These are phyloP conservation scores for Electrona antarctica DNA, from an alignment of 2,113 vertebrate species.

Conservation along the genomic window DNA sequence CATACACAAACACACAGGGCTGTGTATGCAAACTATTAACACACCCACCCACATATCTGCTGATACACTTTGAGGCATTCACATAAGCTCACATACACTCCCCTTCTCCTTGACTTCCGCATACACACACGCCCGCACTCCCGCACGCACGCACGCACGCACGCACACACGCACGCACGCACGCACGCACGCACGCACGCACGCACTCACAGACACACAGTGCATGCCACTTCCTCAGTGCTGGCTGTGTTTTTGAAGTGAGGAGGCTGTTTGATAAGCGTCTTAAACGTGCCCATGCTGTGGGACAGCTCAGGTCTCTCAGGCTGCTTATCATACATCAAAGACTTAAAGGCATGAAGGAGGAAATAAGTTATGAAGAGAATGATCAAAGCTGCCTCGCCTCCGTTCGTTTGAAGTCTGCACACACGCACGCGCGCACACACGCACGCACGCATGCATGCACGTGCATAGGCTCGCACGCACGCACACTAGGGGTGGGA, in stretches of 20 bases:
- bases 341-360: no score
- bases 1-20: no score
- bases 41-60: constrained; percentile 19
- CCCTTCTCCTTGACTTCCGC: constrained; percentile 1
- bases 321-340: no score
- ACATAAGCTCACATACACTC: no score
- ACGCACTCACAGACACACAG: neutral
- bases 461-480: no score
- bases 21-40: no score
- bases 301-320: no score
- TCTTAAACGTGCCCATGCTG: no score
- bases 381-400: no score
- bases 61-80: constrained; percentile 27
- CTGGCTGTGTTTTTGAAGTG: constrained; percentile 37
- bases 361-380: no score
- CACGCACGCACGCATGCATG: neutral
- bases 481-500: no score
- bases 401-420: neutral
- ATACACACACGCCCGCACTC: constrained; percentile 8
- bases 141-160: neutral
- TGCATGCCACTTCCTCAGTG: constrained; percentile 30
- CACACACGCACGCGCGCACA: neutral
- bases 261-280: no score
- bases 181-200: constrained; percentile 15
- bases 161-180: neutral